These are phyloP conservation scores for Melanostoma mellinum DNA, from an alignment of 2,888 invertebrate species.

Conservation along the genomic window DNA sequence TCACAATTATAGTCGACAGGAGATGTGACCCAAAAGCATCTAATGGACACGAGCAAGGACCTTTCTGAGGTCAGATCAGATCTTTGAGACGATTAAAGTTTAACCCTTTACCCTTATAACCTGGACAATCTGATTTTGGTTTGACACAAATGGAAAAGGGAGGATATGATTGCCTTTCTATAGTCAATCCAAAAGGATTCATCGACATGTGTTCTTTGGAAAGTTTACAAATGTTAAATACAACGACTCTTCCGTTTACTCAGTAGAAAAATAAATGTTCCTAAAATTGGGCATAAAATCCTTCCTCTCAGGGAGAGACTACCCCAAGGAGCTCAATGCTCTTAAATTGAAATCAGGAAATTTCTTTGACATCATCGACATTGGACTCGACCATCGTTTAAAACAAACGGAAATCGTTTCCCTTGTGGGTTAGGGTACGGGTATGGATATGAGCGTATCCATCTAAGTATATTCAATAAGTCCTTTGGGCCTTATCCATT, in stretches of 20 bases:
- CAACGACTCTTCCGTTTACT: slow-evolving; percentile 37
- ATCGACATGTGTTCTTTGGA: slow-evolving; percentile 18
- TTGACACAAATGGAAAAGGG: slow-evolving; percentile 2
- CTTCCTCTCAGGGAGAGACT: not conserved
- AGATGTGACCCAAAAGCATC: slow-evolving; percentile 17
- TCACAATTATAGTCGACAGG: slow-evolving; percentile 14
- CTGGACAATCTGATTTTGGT: slow-evolving; percentile 11
- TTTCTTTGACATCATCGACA: slow-evolving; percentile 24
- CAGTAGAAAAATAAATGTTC: slow-evolving; percentile 32
- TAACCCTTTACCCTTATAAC: not conserved
- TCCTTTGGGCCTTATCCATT: no score
- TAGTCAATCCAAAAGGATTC: slow-evolving; percentile 9
- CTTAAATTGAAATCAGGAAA: slow-evolving; percentile 42
- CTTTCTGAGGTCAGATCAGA: not conserved
- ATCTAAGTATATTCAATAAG: no score
- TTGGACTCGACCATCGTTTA: slow-evolving; percentile 11
- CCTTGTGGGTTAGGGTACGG: no score
- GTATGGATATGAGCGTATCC: no score
- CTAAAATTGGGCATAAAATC: slow-evolving; percentile 38
- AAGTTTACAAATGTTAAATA: not conserved
- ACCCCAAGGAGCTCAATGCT: slow-evolving; percentile 19
- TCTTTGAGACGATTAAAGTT: slow-evolving; percentile 4
- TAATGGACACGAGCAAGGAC: slow-evolving; percentile 13
- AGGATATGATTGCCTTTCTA: slow-evolving; percentile 2
- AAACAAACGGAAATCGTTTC: slow-evolving; percentile 20